A percentile compares a stretch with the other conserved stretches of the same genome.
Evolutionary conservation across 2,113 vertebrate genomes (phyloP).

Genomic region (Urocitellus parryii): DNA sequence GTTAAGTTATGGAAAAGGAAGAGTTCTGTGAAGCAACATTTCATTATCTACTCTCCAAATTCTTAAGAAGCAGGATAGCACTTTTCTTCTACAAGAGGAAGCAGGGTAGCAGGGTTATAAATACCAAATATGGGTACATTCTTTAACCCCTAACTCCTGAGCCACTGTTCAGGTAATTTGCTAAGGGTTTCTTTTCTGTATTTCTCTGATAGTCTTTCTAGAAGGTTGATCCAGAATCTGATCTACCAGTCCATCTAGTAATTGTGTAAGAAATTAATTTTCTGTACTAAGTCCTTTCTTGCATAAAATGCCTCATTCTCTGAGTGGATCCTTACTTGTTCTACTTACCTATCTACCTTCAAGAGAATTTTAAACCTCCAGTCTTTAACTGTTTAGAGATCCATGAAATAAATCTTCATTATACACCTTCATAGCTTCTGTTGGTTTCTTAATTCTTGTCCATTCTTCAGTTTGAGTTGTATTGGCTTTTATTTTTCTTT

Average conservation of each 20-base stretch:
- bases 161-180: neutral
- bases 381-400: neutral
- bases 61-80: neutral
- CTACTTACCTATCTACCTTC: neutral
- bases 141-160: neutral
- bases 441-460: neutral
- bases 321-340: neutral
- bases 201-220: neutral
- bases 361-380: neutral
- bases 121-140: neutral
- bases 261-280: neutral
- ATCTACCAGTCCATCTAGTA: neutral
- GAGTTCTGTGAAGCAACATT: neutral
- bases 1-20: neutral
- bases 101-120: neutral
- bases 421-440: neutral
- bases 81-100: neutral
- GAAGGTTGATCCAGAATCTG: neutral
- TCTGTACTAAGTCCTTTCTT: neutral
- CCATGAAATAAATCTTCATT: neutral
- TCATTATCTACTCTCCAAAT: neutral
- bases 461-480: neutral
- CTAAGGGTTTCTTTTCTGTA: neutral
- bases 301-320: neutral
- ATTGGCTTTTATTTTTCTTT: neutral